Conservation (phyloP, 2,888 invertebrate genomes). For the Lepidochitona cinerea region DNA sequence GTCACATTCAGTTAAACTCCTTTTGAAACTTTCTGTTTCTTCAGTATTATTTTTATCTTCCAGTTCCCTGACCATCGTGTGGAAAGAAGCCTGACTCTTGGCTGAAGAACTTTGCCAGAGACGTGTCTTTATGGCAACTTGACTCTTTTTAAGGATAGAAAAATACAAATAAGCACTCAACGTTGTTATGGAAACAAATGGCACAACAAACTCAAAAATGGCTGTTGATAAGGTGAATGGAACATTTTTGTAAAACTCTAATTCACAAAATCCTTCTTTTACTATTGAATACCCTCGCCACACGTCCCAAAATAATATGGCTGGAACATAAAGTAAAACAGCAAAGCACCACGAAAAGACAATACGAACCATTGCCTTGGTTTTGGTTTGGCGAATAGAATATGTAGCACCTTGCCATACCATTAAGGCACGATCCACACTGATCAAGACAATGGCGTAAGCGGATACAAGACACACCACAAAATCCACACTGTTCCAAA, state of each 20-base stretch:
- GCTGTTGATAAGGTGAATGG: background rate
- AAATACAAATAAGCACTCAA: background rate
- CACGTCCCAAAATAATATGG: background rate
- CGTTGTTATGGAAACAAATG: background rate
- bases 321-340: background rate
- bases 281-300: background rate
- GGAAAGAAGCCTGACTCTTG: background rate
- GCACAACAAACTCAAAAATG: background rate
- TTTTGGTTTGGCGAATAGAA: background rate
- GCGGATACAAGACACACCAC: background rate
- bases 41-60: background rate
- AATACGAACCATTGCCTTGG: background rate
- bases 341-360: background rate
- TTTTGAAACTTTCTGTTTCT: background rate
- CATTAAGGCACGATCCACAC: background rate
- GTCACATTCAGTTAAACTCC: background rate
- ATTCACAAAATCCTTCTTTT: background rate
- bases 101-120: background rate
- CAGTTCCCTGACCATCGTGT: background rate
- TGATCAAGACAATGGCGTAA: background rate
- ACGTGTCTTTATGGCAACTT: background rate
- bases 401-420: constrained; percentile 1
- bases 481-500: background rate
- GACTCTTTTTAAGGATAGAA: background rate
- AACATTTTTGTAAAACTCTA: background rate